These are phyloP conservation scores for Anodontia alba DNA, from an alignment of 2,888 invertebrate species.

Conservation along the genomic window DNA sequence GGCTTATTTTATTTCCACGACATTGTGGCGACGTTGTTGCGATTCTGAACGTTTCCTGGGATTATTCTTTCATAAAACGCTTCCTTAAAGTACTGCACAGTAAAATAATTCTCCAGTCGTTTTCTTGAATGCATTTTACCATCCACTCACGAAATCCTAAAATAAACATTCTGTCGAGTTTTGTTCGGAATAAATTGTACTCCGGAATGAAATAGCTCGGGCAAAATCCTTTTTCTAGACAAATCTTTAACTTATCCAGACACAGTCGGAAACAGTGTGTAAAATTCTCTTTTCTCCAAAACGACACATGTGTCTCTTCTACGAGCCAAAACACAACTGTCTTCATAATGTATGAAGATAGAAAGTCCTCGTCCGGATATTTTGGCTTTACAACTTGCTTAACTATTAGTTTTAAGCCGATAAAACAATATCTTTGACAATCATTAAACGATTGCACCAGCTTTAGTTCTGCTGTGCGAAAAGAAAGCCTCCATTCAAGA, in stretches of 20 bases:
- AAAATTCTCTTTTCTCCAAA: conserved; percentile 32
- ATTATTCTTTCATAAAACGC: no score
- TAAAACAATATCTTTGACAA: conserved; percentile 16
- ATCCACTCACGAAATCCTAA: conserved; percentile 25
- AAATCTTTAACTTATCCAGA: conserved; percentile 23
- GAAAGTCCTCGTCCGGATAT: conserved; percentile 25
- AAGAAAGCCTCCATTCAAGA: conserved; percentile 30
- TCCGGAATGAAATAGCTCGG: conserved; percentile 42
- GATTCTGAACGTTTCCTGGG: no score
- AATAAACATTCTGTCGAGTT: conserved; percentile 25
- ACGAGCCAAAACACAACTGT: conserved; percentile 41
- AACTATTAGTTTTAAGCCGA: conserved; percentile 18
- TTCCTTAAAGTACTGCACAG: conserved; percentile 2
- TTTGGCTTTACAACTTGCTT: conserved; percentile 17
- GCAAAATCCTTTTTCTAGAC: conserved; percentile 25
- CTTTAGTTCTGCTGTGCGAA: conserved; percentile 15
- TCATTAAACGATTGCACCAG: conserved; percentile 14
- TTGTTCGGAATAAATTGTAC: conserved; percentile 41
- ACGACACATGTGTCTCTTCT: conserved; percentile 24
- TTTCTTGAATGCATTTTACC: neutral
- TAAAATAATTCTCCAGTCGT: conserved; percentile 18
- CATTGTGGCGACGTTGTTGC: no score
- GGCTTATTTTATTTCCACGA: no score
- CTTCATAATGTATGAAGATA: conserved; percentile 51
- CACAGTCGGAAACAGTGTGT: conserved; percentile 32